phyloP scores from a whole-genome alignment of 30 jellyfish, hydroid and myxozoan species.

The Turritopsis dohrnii region DNA sequence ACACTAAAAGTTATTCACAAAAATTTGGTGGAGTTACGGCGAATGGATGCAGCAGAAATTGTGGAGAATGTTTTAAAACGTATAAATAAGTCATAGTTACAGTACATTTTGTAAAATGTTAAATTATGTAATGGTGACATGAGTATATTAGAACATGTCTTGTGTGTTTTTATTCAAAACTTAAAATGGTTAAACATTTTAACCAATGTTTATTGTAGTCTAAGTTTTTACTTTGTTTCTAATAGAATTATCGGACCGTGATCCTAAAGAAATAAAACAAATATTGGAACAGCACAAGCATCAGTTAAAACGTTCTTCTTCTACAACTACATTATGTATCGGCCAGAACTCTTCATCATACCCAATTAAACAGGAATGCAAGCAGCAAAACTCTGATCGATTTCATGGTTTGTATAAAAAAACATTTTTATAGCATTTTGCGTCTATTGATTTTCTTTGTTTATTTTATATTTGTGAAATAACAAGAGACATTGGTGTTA shows the following conservation, averaged over 20 bases:
- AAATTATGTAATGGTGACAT: background rate
- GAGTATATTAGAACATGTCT: no score
- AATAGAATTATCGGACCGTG: slow-evolving; percentile 10
- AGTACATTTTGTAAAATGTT: background rate
- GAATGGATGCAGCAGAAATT: slow-evolving; percentile 36
- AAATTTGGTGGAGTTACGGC: background rate
- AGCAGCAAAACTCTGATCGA: background rate
- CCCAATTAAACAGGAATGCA: background rate
- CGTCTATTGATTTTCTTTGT: background rate
- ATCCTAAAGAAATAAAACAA: slow-evolving; percentile 7
- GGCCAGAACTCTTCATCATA: background rate
- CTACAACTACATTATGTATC: background rate
- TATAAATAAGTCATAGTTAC: background rate
- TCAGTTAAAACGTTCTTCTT: slow-evolving; percentile 10
- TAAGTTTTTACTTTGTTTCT: background rate
- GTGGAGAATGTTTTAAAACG: slow-evolving; percentile 28
- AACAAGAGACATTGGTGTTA: background rate
- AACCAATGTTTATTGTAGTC: background rate
- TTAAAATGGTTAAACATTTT: no score
- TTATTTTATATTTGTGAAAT: no score
- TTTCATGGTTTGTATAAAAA: background rate
- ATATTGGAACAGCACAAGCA: background rate
- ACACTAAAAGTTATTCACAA: slow-evolving; percentile 9
- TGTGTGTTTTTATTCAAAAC: no score
- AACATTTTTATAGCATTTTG: background rate